A percentile compares a stretch with the other conserved stretches of the same genome.
phyloP scores from a whole-genome alignment of 1,140 invertebrate species.

The Caenorhabditis inopinata region DNA sequence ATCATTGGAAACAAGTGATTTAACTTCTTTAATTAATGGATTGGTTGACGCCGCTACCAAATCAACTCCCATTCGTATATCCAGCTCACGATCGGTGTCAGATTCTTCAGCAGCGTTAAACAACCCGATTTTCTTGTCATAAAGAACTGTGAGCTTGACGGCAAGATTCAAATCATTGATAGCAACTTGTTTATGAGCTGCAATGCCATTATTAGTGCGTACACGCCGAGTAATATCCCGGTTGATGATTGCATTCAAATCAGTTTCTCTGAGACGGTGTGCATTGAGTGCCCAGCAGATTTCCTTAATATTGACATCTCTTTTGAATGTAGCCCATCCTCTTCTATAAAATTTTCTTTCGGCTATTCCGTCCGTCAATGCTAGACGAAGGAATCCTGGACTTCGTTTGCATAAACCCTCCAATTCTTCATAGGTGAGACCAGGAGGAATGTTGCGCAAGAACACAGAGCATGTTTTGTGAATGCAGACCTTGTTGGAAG shows the following conservation, averaged over 20 bases:
- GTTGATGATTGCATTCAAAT: constrained; percentile 90
- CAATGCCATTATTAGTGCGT: constrained; percentile 86
- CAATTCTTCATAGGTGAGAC: constrained; percentile 92
- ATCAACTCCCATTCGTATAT: constrained; percentile 43
- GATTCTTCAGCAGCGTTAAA: constrained; percentile 57
- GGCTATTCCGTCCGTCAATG: constrained; percentile 91
- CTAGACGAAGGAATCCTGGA: constrained; percentile 90
- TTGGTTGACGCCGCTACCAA: not conserved
- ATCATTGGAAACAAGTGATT: constrained; percentile 2
- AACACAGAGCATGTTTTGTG: constrained; percentile 97
- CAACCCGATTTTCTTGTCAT: constrained; percentile 84
- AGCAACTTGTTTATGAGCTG: constrained; percentile 75
- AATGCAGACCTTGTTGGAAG: constrained; percentile 67
- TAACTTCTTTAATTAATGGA: not conserved
- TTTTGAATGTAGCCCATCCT: constrained; percentile 96
- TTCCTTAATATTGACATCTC: constrained; percentile 96
- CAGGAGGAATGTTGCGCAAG: constrained; percentile 87
- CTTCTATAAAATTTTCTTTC: constrained; percentile 90
- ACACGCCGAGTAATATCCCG: constrained; percentile 87
- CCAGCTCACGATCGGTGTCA: constrained; percentile 23
- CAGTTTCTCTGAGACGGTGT: constrained; percentile 79
- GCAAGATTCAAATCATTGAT: constrained; percentile 87
- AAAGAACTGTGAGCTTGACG: constrained; percentile 72
- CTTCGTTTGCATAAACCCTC: constrained; percentile 94
- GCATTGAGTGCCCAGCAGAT: constrained; percentile 99